Evolutionary conservation across 2,113 vertebrate species (phyloP).

Genomic region (Peromyscus maniculatus): DNA sequence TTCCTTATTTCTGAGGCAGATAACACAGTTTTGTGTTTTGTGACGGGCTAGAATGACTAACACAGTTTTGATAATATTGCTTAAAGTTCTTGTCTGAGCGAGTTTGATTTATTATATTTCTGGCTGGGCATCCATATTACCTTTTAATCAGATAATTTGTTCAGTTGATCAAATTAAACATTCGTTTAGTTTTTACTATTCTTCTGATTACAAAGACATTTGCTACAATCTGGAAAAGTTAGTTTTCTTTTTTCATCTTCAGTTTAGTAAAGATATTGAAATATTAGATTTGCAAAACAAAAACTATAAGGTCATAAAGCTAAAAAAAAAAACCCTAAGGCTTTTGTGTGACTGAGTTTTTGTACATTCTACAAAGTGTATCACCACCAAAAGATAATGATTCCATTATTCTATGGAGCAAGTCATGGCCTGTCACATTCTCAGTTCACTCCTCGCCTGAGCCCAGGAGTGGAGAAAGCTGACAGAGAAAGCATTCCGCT

Average conservation of each 20-base stretch:
- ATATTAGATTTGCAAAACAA: constrained; percentile 23
- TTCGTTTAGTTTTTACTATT: constrained; percentile 17
- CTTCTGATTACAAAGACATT: constrained; percentile 46
- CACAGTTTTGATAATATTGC: neutral
- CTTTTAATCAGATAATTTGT: constrained; percentile 28
- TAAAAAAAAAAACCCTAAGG: constrained; percentile 52
- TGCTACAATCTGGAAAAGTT: constrained; percentile 42
- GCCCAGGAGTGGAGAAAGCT: constrained; percentile 75
- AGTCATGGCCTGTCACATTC: constrained; percentile 81
- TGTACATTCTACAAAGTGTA: constrained; percentile 75
- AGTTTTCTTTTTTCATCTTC: neutral
- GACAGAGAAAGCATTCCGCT: constrained; percentile 77
- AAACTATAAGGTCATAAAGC: constrained; percentile 54
- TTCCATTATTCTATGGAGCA: constrained; percentile 85
- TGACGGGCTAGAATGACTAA: neutral
- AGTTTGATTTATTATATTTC: neutral
- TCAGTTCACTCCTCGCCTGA: constrained; percentile 75
- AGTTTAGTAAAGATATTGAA: constrained; percentile 51
- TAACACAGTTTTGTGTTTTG: neutral
- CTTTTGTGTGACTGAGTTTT: constrained; percentile 66
- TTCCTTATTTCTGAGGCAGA: neutral
- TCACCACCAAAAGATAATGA: constrained; percentile 83
- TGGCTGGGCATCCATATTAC: neutral
- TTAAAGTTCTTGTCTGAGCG: neutral
- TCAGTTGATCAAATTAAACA: constrained; percentile 10